phyloP scores from a whole-genome alignment of 2,797 vertebrate genomes.

The Notoglanidium macrostoma region DNA sequence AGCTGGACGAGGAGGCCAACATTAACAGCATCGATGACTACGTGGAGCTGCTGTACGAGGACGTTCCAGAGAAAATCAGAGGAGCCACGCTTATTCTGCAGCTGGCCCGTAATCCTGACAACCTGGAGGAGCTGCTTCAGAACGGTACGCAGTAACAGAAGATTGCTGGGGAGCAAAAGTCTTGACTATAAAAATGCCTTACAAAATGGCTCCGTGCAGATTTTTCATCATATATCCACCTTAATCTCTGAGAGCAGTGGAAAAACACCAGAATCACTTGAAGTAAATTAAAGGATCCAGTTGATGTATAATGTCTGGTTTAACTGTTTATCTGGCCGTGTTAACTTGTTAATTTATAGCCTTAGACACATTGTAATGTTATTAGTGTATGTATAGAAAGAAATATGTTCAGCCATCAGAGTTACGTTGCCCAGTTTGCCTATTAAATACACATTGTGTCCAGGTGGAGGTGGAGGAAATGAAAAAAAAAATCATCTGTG shows the following conservation, averaged over 20 bases:
- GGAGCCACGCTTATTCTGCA: slow-evolving; percentile 89
- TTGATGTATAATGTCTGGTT: not conserved
- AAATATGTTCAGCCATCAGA: not conserved
- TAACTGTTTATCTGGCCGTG: not conserved
- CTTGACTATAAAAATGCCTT: not conserved
- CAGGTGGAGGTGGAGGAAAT: not conserved
- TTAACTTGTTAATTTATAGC: not conserved
- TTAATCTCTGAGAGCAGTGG: not conserved
- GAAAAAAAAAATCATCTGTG: not conserved
- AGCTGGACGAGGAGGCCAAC: slow-evolving; percentile 84
- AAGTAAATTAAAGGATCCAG: not conserved
- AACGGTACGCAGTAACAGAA: slow-evolving; percentile 76
- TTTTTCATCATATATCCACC: not conserved
- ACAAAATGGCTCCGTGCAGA: not conserved
- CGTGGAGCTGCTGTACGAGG: slow-evolving; percentile 91
- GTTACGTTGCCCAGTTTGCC: not conserved
- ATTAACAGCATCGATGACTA: slow-evolving; percentile 91
- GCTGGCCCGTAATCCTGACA: slow-evolving; percentile 89
- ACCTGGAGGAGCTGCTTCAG: slow-evolving; percentile 88
- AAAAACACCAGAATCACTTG: not conserved
- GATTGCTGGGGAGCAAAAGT: not conserved
- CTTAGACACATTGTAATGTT: not conserved
- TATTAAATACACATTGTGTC: not conserved
- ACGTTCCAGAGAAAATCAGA: slow-evolving; percentile 88
- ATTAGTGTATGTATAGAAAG: not conserved